These are phyloP conservation scores for Calcarius lapponicus DNA, from an alignment of 2,797 vertebrate species.

Conservation along the genomic window DNA sequence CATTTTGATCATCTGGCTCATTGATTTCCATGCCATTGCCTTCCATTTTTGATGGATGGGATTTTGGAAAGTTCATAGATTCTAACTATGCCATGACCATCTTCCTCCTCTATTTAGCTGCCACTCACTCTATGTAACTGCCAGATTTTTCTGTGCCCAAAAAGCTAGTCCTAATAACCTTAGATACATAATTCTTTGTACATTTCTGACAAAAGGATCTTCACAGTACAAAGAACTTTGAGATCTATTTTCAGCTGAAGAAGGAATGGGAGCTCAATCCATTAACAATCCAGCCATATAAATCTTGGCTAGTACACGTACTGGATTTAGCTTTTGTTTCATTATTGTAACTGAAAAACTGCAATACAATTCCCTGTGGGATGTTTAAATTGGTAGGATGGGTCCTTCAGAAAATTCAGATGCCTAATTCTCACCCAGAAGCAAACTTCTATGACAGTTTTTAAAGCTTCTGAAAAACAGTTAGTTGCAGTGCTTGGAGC, in stretches of 20 bases:
- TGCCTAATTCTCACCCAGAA: slow-evolving; percentile 34
- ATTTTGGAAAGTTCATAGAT: not conserved
- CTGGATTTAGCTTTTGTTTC: slow-evolving; percentile 46
- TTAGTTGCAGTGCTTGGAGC: slow-evolving; percentile 50
- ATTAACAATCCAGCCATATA: not conserved
- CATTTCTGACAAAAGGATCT: not conserved
- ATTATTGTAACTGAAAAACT: slow-evolving; percentile 10
- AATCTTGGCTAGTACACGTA: not conserved
- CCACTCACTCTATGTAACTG: not conserved
- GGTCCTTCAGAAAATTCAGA: slow-evolving; percentile 45
- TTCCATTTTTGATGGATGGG: not conserved
- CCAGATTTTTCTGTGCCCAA: not conserved
- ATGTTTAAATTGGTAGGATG: not conserved
- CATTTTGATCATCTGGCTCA: not conserved
- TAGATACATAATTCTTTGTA: not conserved
- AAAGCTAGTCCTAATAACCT: not conserved
- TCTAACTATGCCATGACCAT: not conserved
- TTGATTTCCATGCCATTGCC: not conserved
- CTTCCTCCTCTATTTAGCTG: not conserved
- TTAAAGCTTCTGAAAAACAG: slow-evolving; percentile 55
- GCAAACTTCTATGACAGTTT: slow-evolving; percentile 59
- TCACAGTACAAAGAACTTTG: not conserved
- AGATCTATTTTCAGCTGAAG: not conserved
- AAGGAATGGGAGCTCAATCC: not conserved
- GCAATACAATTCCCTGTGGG: not conserved